Conservation (phyloP, 2,113 vertebrate genomes). For the Genyomyrus donnyi region DNA sequence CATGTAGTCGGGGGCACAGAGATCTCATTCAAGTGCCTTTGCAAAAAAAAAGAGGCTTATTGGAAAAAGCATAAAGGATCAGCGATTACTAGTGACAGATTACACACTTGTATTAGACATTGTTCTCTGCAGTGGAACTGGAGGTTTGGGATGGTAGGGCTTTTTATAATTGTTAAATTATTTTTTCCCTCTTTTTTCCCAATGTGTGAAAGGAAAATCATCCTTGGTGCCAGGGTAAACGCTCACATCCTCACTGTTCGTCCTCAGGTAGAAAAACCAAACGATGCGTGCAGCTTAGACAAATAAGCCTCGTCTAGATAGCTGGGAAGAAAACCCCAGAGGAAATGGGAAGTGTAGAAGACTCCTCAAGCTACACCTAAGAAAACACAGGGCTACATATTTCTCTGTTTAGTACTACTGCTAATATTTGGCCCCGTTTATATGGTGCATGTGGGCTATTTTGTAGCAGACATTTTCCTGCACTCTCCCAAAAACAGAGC, state of each 20-base stretch:
- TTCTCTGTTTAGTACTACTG: not conserved
- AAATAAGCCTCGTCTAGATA: conserved; percentile 2
- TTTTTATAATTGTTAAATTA: not conserved
- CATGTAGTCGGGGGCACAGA: not conserved
- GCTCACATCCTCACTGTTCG: not conserved
- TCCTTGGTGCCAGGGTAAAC: not conserved
- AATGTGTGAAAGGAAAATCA: not conserved
- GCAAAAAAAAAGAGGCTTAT: not conserved
- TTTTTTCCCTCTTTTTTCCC: not conserved
- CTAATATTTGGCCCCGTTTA: not conserved
- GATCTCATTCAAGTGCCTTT: not conserved
- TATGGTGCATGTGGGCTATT: not conserved
- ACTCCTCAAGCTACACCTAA: not conserved
- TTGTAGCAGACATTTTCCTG: not conserved
- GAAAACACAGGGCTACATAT: not conserved
- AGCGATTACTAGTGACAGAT: not conserved
- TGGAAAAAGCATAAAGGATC: not conserved
- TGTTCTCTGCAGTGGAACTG: not conserved
- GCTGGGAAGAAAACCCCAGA: not conserved
- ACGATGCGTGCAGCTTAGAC: not conserved
- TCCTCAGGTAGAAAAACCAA: not conserved
- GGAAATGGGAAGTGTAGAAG: too few relatives aligned
- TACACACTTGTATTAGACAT: not conserved
- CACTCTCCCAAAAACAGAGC: not conserved
- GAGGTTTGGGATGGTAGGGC: not conserved